A percentile compares a stretch with the other conserved stretches of the same genome.
Evolutionary conservation across 2,113 vertebrate species (phyloP).

Genomic region (Peromyscus californicus): DNA sequence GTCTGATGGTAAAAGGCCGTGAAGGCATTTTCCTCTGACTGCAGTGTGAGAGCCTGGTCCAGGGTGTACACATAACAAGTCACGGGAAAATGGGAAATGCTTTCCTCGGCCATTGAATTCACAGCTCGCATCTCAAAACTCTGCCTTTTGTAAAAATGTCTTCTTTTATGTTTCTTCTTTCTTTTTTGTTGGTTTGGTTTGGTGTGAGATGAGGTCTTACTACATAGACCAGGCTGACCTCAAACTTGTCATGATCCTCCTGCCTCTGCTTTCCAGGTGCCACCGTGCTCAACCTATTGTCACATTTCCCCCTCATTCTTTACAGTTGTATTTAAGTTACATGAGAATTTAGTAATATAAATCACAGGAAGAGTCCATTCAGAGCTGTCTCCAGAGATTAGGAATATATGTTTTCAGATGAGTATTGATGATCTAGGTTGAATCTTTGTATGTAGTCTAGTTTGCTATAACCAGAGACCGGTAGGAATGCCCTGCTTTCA

Average conservation of each 20-base stretch:
- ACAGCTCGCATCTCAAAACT: background rate
- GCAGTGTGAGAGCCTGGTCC: background rate
- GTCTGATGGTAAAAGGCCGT: background rate
- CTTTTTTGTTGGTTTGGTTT: background rate
- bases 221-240: background rate
- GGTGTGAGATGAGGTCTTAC: background rate
- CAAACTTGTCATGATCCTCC: background rate
- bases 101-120: background rate
- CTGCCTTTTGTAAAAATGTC: background rate
- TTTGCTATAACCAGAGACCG: background rate
- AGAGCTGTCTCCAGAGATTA: background rate
- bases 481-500: background rate
- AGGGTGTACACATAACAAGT: background rate
- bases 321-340: conserved; percentile 10
- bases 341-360: background rate
- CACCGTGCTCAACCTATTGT: background rate
- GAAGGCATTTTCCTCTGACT: background rate
- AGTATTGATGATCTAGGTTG: background rate
- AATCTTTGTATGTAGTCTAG: background rate
- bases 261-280: background rate
- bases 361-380: background rate
- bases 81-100: background rate
- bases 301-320: background rate
- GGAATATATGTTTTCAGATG: conserved; percentile 35
- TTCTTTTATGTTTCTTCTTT: background rate